Percentiles rank a stretch among this genome's conserved stretches.
These are phyloP conservation scores for Phengaris arion DNA, from an alignment of 2,888 invertebrate species.

Conservation along the genomic window DNA sequence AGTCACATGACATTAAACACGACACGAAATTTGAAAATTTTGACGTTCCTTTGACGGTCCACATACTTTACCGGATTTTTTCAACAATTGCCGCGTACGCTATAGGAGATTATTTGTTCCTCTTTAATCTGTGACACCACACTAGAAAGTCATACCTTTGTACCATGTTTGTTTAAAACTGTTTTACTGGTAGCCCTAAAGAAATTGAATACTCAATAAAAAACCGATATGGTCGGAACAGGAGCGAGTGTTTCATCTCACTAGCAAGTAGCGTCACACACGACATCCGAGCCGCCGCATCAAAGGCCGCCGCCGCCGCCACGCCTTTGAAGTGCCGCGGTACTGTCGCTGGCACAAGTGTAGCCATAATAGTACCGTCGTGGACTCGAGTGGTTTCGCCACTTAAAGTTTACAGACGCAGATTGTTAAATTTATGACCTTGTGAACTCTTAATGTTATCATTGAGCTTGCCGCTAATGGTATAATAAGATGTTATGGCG, in stretches of 20 bases:
- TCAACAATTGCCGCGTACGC: too few relatives aligned
- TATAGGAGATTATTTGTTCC: too few relatives aligned
- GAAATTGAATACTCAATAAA: slow-evolving; percentile 17
- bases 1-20: too few relatives aligned
- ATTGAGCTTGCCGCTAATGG: slow-evolving; percentile 12
- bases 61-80: too few relatives aligned
- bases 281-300: slow-evolving; percentile 31
- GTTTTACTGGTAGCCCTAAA: slow-evolving; percentile 15
- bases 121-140: too few relatives aligned
- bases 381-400: slow-evolving; percentile 30
- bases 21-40: too few relatives aligned
- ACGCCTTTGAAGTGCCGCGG: slow-evolving; percentile 40
- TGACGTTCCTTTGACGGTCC: too few relatives aligned
- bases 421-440: slow-evolving; percentile 13
- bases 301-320: slow-evolving; percentile 35
- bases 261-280: slow-evolving; percentile 33
- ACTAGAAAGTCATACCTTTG: background rate
- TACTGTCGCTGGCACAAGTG: slow-evolving; percentile 5
- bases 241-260: slow-evolving; percentile 33
- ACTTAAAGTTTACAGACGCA: slow-evolving; percentile 21
- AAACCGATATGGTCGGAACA: slow-evolving; percentile 2
- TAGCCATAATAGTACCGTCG: slow-evolving; percentile 30
- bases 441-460: slow-evolving; percentile 24
- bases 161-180: background rate
- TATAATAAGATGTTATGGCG: background rate